Percentiles rank a stretch among this genome's conserved stretches.
These are phyloP conservation scores for Anoplius nigerrimus DNA, from an alignment of 2,888 invertebrate genomes.

Conservation along the genomic window DNA sequence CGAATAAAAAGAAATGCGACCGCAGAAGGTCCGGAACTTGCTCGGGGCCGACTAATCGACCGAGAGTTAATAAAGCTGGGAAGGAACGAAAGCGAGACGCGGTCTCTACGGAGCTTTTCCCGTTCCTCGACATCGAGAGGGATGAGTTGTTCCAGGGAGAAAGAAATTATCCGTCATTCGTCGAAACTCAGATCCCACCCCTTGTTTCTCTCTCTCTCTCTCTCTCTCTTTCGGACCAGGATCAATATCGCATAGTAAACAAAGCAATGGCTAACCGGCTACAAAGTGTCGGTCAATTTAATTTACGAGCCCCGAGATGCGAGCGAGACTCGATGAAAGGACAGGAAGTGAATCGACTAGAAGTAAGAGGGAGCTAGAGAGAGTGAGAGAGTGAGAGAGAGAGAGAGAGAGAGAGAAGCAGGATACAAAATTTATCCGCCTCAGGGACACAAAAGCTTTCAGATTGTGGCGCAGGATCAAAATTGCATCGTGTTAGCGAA, in stretches of 20 bases:
- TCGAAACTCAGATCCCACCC: conserved; percentile 32
- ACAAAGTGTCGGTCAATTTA: conserved; percentile 59
- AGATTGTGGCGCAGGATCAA: conserved; percentile 55
- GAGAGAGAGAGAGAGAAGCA: conserved; percentile 14
- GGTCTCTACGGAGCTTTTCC: conserved; percentile 44
- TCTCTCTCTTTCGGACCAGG: conserved; percentile 11
- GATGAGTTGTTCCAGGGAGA: conserved; percentile 18
- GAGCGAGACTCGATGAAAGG: neutral
- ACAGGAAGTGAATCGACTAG: neutral
- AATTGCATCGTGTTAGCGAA: conserved; percentile 63
- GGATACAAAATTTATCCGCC: conserved; percentile 54
- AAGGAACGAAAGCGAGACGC: conserved; percentile 42
- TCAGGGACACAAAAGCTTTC: conserved; percentile 50
- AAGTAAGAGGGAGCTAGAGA: too few relatives aligned
- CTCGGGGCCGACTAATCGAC: conserved; percentile 53
- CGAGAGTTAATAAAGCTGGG: conserved; percentile 57
- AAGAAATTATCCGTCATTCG: conserved; percentile 59
- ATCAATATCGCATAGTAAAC: conserved; percentile 59
- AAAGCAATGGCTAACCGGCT: conserved; percentile 47
- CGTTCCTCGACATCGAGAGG: conserved; percentile 22
- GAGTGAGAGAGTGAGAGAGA: conserved; percentile 28
- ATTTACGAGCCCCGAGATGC: conserved; percentile 50
- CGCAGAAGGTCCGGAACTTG: conserved; percentile 25
- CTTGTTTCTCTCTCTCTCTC: neutral
- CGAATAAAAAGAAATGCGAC: conserved; percentile 21